A percentile compares a stretch with the other conserved stretches of the same genome.
These are phyloP conservation scores for Chionomys nivalis DNA, from an alignment of 2,113 vertebrate genomes.

Conservation along the genomic window DNA sequence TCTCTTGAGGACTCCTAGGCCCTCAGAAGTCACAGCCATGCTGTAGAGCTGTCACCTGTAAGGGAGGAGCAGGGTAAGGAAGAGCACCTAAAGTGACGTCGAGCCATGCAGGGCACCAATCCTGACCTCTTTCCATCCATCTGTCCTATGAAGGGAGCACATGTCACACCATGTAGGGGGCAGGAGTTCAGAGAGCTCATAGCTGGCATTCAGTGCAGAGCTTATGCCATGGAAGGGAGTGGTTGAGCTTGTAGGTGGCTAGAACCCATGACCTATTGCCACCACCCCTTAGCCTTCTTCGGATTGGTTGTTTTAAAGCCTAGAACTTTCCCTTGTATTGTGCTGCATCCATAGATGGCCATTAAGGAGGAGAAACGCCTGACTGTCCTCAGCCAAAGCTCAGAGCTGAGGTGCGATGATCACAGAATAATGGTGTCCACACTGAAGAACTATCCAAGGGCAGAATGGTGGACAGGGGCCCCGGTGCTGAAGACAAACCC, in stretches of 20 bases:
- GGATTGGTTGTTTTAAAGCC: background rate
- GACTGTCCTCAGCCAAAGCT: background rate
- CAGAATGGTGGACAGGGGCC: background rate
- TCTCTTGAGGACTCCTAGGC: too few relatives aligned
- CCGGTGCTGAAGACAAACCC: background rate
- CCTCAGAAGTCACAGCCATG: background rate
- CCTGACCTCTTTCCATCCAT: background rate
- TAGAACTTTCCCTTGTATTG: fast-evolving
- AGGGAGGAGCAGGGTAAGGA: too few relatives aligned
- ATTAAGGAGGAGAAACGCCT: background rate
- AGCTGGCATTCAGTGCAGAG: background rate
- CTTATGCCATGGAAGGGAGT: fast-evolving
- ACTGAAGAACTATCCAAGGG: background rate
- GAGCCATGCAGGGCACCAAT: background rate
- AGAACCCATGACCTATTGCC: background rate
- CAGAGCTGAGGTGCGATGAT: background rate
- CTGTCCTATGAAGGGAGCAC: background rate
- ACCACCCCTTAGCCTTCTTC: background rate
- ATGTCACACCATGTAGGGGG: background rate
- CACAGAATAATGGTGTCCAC: background rate
- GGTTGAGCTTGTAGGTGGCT: background rate
- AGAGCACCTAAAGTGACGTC: too few relatives aligned
- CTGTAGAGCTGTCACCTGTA: background rate
- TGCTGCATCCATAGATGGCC: background rate
- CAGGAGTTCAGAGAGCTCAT: background rate